Percentiles rank a stretch among this genome's conserved stretches.
These are phyloP conservation scores for Vulpes ferrilata DNA, from an alignment of 2,113 vertebrate genomes.

Conservation along the genomic window DNA sequence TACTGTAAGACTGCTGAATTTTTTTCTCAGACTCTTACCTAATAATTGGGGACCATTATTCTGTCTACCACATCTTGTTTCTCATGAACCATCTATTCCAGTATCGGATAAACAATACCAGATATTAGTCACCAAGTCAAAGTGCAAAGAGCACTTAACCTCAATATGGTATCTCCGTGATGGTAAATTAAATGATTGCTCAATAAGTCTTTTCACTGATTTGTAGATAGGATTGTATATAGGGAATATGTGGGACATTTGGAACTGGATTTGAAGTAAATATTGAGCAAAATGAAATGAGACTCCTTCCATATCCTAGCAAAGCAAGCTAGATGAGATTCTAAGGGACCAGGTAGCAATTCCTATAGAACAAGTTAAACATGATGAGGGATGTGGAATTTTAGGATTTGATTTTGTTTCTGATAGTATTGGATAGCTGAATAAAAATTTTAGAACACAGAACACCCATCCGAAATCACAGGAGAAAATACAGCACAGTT, in stretches of 20 bases:
- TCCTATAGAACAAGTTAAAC: background rate
- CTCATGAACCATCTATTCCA: background rate
- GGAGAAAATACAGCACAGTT: background rate
- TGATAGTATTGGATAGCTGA: background rate
- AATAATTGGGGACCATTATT: background rate
- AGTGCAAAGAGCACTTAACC: background rate
- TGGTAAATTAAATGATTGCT: background rate
- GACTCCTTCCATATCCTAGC: background rate
- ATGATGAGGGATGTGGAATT: background rate
- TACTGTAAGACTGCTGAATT: background rate
- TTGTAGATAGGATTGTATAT: background rate
- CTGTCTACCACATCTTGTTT: background rate
- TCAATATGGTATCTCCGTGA: background rate
- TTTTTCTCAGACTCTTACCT: background rate
- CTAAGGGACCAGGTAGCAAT: background rate
- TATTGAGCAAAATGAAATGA: background rate
- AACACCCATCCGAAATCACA: background rate
- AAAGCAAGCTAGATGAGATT: background rate
- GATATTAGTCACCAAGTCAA: background rate
- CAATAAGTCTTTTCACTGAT: background rate
- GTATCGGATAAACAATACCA: background rate
- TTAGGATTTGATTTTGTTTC: background rate
- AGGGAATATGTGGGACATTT: background rate
- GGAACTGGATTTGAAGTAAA: background rate
- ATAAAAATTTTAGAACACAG: constrained; percentile 5